Conservation (phyloP, 2,113 vertebrate genomes). For the Thamnophis sirtalis region DNA sequence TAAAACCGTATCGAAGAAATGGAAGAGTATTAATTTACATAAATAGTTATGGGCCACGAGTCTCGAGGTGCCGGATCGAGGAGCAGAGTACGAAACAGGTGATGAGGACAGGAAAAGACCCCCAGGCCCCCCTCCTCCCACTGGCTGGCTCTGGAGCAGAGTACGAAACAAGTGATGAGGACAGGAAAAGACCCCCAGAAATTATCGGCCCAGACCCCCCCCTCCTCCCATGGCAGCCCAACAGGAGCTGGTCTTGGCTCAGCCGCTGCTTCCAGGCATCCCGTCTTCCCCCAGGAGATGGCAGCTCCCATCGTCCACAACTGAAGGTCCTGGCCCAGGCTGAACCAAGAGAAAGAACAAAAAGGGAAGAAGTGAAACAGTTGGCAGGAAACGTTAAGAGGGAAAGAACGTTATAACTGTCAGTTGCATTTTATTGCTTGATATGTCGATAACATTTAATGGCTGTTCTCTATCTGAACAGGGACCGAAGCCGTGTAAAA, state of each 20-base stretch:
- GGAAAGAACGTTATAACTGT: background rate
- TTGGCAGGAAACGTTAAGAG: background rate
- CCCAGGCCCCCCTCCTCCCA: background rate
- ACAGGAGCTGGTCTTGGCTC: background rate
- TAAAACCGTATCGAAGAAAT: background rate
- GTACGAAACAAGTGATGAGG: background rate
- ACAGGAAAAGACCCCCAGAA: background rate
- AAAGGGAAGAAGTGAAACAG: background rate
- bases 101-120: too few relatives aligned
- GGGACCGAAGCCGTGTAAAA: background rate
- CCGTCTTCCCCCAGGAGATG: constrained; percentile 75
- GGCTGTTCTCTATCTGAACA: background rate
- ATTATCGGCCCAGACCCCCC: too few relatives aligned
- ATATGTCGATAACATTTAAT: background rate
- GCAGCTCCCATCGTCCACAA: constrained; percentile 56
- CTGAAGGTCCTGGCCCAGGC: constrained; percentile 76
- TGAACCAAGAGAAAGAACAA: constrained; percentile 19
- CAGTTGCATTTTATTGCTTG: background rate
- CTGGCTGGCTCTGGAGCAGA: too few relatives aligned
- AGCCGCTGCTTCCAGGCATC: constrained; percentile 55
- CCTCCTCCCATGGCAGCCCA: too few relatives aligned
- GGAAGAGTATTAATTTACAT: background rate
- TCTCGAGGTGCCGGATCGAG: background rate
- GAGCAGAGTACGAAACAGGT: background rate
- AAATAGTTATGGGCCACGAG: background rate